A percentile compares a stretch with the other conserved stretches of the same genome.
Conservation (phyloP, 2,113 vertebrate genomes). For the Dasyurus viverrinus region DNA sequence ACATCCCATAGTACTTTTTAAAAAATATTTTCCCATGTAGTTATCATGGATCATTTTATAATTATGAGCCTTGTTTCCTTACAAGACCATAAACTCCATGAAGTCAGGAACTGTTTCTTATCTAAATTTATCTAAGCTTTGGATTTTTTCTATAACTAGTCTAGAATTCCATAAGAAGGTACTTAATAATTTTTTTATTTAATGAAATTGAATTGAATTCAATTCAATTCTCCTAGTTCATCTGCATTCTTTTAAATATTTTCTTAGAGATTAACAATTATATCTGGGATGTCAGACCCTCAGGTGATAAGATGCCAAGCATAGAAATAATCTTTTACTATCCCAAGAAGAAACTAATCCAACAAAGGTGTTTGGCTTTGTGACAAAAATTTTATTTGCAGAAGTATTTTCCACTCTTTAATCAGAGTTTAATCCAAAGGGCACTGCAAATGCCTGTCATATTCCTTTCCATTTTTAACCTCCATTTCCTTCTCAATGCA, state of each 20-base stretch:
- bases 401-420: conserved; percentile 77
- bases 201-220: not conserved
- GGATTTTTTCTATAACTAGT: not conserved
- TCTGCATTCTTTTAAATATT: not conserved
- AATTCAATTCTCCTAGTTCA: not conserved
- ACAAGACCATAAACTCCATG: not conserved
- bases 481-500: conserved; percentile 15
- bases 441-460: conserved; percentile 56
- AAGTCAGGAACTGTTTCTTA: not conserved
- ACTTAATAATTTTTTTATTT: not conserved
- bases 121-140: not conserved
- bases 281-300: conserved; percentile 32
- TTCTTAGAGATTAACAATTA: conserved; percentile 31
- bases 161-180: not conserved
- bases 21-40: not conserved
- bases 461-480: conserved; percentile 66
- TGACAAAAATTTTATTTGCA: conserved; percentile 74
- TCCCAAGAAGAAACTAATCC: conserved; percentile 63
- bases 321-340: conserved; percentile 7
- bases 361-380: conserved; percentile 72
- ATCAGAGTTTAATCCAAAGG: conserved; percentile 69
- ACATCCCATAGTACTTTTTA: not conserved
- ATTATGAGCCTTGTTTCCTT: not conserved
- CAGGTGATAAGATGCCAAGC: conserved; percentile 38
- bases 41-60: not conserved